Conservation (phyloP, 2,888 invertebrate genomes). For the Lordiphosa fenestrarum region DNA sequence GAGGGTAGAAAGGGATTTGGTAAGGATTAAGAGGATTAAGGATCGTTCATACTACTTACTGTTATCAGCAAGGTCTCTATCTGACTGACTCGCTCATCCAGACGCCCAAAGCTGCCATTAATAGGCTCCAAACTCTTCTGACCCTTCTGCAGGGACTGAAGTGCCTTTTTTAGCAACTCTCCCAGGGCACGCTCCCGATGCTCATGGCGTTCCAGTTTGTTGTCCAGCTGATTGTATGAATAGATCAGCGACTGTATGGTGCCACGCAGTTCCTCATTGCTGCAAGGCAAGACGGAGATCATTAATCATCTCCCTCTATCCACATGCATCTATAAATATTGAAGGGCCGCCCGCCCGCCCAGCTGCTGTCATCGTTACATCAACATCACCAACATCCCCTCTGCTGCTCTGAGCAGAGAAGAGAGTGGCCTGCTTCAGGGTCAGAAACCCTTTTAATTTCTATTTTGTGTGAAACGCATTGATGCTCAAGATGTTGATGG, state of each 20-base stretch:
- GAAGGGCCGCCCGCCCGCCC: slow-evolving; percentile 12
- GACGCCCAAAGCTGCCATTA: slow-evolving; percentile 85
- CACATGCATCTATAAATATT: slow-evolving; percentile 40
- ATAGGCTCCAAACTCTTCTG: slow-evolving; percentile 86
- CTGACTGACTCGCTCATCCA: slow-evolving; percentile 88
- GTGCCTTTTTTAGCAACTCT: slow-evolving; percentile 88
- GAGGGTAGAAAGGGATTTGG: background rate
- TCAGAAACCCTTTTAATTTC: slow-evolving; percentile 68
- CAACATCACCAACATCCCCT: slow-evolving; percentile 16
- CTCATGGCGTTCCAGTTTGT: slow-evolving; percentile 92
- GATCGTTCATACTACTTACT: slow-evolving; percentile 78
- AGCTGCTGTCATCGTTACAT: slow-evolving; percentile 4
- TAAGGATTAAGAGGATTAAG: too few species aligned
- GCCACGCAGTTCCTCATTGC: slow-evolving; percentile 82
- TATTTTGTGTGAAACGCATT: slow-evolving; percentile 53
- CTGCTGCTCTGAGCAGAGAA: slow-evolving; percentile 32
- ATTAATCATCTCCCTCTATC: slow-evolving; percentile 44
- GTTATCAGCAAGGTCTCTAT: slow-evolving; percentile 89
- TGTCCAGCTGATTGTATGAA: slow-evolving; percentile 89
- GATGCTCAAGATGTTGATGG: slow-evolving; percentile 48
- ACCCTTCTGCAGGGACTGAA: slow-evolving; percentile 87
- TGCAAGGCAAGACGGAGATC: slow-evolving; percentile 35
- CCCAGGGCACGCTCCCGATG: slow-evolving; percentile 89
- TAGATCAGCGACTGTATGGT: slow-evolving; percentile 90
- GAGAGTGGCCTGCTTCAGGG: slow-evolving; percentile 51